Evolutionary conservation across 2,113 vertebrate genomes (phyloP).

Genomic region (Damaliscus lunatus): DNA sequence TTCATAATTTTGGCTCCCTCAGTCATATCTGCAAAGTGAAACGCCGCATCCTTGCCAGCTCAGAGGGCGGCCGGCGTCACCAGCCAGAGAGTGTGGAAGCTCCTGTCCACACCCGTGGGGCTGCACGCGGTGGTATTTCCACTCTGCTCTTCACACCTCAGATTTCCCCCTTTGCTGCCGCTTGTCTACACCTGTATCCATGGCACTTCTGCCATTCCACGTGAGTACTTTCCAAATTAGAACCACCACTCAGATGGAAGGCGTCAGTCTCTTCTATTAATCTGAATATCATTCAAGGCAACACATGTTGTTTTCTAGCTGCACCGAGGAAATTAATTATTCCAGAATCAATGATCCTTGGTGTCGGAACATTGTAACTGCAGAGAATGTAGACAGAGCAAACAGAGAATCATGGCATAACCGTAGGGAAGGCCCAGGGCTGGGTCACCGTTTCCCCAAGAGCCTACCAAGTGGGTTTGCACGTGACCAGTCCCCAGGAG

Average conservation of each 20-base stretch:
- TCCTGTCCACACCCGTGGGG: rapidly evolving
- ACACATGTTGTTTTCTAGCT: conserved; percentile 30
- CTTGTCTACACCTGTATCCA: conserved; percentile 35
- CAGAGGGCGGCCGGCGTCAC: no score
- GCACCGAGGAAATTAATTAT: not conserved
- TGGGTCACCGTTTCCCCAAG: rapidly evolving
- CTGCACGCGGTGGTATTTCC: rapidly evolving
- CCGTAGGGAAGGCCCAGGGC: not conserved
- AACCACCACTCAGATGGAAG: conserved; percentile 14
- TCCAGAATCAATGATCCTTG: not conserved
- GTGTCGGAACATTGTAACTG: not conserved
- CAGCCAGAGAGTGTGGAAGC: not conserved
- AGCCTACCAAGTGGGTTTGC: no score
- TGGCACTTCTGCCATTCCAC: conserved; percentile 6
- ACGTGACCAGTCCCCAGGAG: not conserved
- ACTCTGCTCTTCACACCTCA: not conserved
- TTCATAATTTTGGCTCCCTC: not conserved
- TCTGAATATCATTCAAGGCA: conserved; percentile 23
- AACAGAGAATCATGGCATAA: not conserved
- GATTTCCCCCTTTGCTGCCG: not conserved
- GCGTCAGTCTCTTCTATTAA: conserved; percentile 35
- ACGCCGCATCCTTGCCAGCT: not conserved
- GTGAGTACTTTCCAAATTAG: conserved; percentile 35
- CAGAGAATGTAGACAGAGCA: not conserved
- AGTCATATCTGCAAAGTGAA: not conserved